Percentiles rank a stretch among this genome's conserved stretches.
Evolutionary conservation across 2,888 invertebrate species (phyloP).

Genomic region (Elmis aenea): DNA sequence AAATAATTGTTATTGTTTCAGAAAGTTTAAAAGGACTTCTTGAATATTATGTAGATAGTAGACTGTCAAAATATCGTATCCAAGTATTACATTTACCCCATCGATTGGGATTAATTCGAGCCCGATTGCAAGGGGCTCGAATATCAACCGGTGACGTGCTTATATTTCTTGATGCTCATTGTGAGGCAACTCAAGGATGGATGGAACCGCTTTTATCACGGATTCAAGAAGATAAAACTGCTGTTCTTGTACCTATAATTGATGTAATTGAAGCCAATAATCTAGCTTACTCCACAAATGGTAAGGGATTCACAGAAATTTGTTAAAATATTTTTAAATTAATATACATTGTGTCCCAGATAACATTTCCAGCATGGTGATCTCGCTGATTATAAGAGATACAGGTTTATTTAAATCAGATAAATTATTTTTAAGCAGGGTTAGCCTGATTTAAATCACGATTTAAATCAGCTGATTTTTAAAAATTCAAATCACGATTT

Average conservation of each 20-base stretch:
- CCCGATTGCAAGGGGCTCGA: slow-evolving; percentile 82
- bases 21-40: slow-evolving; percentile 68
- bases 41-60: slow-evolving; percentile 71
- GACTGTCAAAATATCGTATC: slow-evolving; percentile 63
- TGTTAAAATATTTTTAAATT: no score
- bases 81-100: slow-evolving; percentile 68
- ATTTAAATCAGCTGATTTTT: no score
- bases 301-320: no score
- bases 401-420: no score
- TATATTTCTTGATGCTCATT: slow-evolving; percentile 88
- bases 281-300: slow-evolving; percentile 66
- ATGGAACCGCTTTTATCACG: slow-evolving; percentile 83
- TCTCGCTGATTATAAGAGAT: no score
- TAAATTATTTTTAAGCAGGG: no score
- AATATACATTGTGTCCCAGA: no score
- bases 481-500: no score
- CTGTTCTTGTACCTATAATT: slow-evolving; percentile 90
- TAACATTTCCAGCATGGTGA: no score
- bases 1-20: slow-evolving; percentile 37
- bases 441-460: no score
- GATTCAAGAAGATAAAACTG: slow-evolving; percentile 72
- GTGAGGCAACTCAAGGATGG: slow-evolving; percentile 79
- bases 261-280: slow-evolving; percentile 84
- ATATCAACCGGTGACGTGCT: slow-evolving; percentile 75
- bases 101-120: slow-evolving; percentile 82